phyloP scores from a whole-genome alignment of 2,113 vertebrate species.

The Limnothrissa miodon region DNA sequence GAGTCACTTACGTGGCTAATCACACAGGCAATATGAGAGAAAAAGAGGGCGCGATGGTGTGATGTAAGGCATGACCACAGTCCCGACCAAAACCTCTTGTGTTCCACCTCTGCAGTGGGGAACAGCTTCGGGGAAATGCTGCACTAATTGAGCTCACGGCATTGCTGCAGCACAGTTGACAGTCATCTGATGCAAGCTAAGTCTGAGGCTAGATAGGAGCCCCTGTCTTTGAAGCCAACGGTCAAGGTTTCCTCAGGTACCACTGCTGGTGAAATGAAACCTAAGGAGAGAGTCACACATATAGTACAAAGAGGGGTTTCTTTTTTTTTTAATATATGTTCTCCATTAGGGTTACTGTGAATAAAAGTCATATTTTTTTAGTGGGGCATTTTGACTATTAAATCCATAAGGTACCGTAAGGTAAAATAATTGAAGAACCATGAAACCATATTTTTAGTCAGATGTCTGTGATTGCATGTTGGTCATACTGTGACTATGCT shows the following conservation, averaged over 20 bases:
- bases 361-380: not conserved
- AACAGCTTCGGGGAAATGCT: not conserved
- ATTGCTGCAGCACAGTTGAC: not conserved
- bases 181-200: not conserved
- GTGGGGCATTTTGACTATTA: not conserved
- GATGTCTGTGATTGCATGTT: too few species aligned
- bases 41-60: not conserved
- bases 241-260: not conserved
- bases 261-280: slow-evolving; percentile 1
- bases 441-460: too few species aligned
- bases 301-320: not conserved
- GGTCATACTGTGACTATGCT: too few species aligned
- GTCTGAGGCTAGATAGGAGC: not conserved
- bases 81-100: not conserved
- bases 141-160: not conserved
- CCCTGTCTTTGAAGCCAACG: not conserved
- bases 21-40: not conserved
- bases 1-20: not conserved
- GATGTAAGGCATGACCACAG: not conserved
- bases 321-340: not conserved
- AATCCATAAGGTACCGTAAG: not conserved
- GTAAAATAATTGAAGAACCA: too few species aligned
- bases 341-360: not conserved
- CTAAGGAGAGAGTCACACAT: not conserved
- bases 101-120: not conserved